Evolutionary conservation across 2,113 vertebrate species (phyloP).

Genomic region (Megaceryle torquata): DNA sequence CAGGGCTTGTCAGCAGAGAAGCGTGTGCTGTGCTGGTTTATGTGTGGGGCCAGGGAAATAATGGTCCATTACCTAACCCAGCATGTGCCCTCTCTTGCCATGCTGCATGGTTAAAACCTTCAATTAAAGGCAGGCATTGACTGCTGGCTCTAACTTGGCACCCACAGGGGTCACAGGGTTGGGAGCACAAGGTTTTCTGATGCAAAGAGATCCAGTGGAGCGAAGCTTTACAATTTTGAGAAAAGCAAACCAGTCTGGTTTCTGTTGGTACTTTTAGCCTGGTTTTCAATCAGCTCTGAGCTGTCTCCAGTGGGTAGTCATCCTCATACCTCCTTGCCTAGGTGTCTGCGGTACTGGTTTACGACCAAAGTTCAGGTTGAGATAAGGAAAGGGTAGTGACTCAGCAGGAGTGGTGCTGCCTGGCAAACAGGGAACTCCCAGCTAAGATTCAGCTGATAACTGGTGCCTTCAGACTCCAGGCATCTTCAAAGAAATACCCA

Average conservation of each 20-base stretch:
- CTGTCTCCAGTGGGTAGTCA: accelerated
- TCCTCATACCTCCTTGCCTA: not conserved
- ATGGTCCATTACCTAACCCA: not conserved
- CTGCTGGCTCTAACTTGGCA: not conserved
- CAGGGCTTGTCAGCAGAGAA: not conserved
- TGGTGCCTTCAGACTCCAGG: not conserved
- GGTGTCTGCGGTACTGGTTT: not conserved
- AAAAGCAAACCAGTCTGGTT: not conserved
- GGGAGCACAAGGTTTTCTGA: not conserved
- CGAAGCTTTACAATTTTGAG: not conserved
- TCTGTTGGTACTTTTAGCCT: not conserved
- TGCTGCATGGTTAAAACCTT: not conserved
- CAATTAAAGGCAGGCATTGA: not conserved
- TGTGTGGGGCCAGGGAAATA: not conserved
- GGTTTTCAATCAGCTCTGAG: not conserved
- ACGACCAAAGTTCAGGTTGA: conserved; percentile 12
- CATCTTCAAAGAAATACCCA: not conserved
- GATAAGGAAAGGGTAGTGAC: not conserved
- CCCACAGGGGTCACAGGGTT: accelerated
- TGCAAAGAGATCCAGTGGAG: not conserved
- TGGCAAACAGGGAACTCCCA: not conserved
- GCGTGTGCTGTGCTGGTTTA: not conserved
- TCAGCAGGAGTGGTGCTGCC: not conserved
- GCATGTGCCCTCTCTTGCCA: not conserved
- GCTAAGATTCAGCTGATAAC: not conserved